Evolutionary conservation across 2,888 invertebrate genomes (phyloP).

Genomic region (Epirrhoe tristata): DNA sequence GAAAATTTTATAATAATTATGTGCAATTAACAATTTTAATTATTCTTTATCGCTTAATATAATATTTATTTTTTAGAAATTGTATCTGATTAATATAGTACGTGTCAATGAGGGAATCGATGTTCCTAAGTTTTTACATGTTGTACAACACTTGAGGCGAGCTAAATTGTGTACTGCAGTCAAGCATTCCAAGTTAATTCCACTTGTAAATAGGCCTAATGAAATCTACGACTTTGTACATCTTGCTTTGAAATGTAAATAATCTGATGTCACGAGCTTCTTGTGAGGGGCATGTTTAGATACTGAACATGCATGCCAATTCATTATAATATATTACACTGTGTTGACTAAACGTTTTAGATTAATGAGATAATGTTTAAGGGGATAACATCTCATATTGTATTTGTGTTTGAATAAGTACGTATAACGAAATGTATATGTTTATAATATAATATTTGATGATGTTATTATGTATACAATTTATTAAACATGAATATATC

Average conservation of each 20-base stretch:
- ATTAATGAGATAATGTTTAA: slow-evolving; percentile 73
- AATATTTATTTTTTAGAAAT: slow-evolving; percentile 82
- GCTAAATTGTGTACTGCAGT: slow-evolving; percentile 73
- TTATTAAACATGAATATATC: slow-evolving; percentile 86
- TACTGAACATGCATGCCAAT: slow-evolving; percentile 69
- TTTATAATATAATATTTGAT: slow-evolving; percentile 86
- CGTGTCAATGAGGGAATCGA: slow-evolving; percentile 71
- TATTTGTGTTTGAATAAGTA: slow-evolving; percentile 84
- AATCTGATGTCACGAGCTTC: slow-evolving; percentile 73
- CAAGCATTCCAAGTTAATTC: slow-evolving; percentile 84
- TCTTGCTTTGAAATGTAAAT: slow-evolving; percentile 80
- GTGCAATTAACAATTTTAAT: slow-evolving; percentile 82
- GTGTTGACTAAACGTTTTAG: slow-evolving; percentile 73
- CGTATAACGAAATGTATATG: slow-evolving; percentile 85
- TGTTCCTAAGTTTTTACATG: slow-evolving; percentile 78
- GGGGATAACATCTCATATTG: slow-evolving; percentile 85
- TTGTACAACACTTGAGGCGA: slow-evolving; percentile 72
- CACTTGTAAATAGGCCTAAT: slow-evolving; percentile 85
- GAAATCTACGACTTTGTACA: slow-evolving; percentile 71
- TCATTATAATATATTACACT: slow-evolving; percentile 60
- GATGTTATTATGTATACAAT: slow-evolving; percentile 86
- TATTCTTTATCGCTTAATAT: slow-evolving; percentile 80
- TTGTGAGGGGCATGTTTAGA: slow-evolving; percentile 66
- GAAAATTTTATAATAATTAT: slow-evolving; percentile 73
- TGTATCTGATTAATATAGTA: slow-evolving; percentile 69